Evolutionary conservation across 37 sponge, comb jelly and placozoan genomes (phyloP).

Genomic region (Mnemiopsis leidyi): DNA sequence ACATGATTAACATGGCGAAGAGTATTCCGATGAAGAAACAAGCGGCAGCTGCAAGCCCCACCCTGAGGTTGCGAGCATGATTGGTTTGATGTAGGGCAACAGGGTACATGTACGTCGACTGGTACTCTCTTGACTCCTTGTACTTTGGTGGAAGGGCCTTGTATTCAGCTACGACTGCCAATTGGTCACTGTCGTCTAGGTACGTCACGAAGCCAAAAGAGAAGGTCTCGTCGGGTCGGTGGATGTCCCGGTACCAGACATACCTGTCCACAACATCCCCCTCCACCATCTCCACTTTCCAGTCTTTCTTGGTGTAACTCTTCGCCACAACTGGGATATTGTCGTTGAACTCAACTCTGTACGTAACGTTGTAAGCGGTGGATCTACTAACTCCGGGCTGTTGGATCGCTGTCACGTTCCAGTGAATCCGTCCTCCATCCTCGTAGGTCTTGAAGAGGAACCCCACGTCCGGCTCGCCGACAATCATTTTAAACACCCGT

Average conservation of each 20-base stretch:
- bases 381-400: slow-evolving; percentile 28
- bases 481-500: not conserved
- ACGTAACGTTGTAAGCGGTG: slow-evolving; percentile 20
- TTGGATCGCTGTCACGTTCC: slow-evolving; percentile 44
- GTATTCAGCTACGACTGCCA: slow-evolving; percentile 4
- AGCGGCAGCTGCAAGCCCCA: slow-evolving; percentile 17
- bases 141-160: slow-evolving; percentile 24
- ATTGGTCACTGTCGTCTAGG: not conserved
- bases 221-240: not conserved
- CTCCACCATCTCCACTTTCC: not conserved
- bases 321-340: not conserved
- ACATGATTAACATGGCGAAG: slow-evolving; percentile 39
- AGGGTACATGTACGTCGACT: slow-evolving; percentile 26
- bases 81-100: slow-evolving; percentile 50
- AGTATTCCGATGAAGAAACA: slow-evolving; percentile 65
- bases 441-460: slow-evolving; percentile 41
- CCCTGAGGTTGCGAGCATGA: slow-evolving; percentile 26
- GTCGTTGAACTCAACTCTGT: slow-evolving; percentile 19
- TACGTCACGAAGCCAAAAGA: slow-evolving; percentile 34
- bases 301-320: not conserved
- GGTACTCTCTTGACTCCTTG: not conserved
- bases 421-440: slow-evolving; percentile 43
- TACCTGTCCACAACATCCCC: not conserved
- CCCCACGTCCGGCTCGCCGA: slow-evolving; percentile 42
- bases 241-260: not conserved